Evolutionary conservation across 1,140 invertebrate genomes (phyloP).

Genomic region (Coenobita brevimanus): DNA sequence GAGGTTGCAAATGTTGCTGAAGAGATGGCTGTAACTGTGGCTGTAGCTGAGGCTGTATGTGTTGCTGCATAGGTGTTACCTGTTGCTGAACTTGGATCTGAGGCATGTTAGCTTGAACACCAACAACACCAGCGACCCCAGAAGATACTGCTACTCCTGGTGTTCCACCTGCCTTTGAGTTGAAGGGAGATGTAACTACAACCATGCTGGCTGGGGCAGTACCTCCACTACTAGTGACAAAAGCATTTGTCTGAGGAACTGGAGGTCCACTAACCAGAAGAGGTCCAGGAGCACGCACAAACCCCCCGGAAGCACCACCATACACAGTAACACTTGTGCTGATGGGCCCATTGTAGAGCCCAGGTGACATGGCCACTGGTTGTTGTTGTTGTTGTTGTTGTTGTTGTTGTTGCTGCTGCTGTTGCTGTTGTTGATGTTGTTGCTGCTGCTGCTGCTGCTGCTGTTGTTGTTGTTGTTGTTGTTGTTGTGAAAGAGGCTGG

Average conservation of each 20-base stretch:
- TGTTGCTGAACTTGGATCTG: constrained; percentile 81
- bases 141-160: constrained; percentile 75
- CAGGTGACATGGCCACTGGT: constrained; percentile 80
- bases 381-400: constrained; percentile 73
- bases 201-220: constrained; percentile 57
- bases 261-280: constrained; percentile 44
- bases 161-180: constrained; percentile 77
- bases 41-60: constrained; percentile 54
- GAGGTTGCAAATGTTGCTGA: constrained; percentile 46
- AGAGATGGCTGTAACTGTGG: constrained; percentile 41
- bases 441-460: constrained; percentile 73
- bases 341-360: constrained; percentile 80
- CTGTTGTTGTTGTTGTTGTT: constrained; percentile 74
- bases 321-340: constrained; percentile 78
- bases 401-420: constrained; percentile 74
- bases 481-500: constrained; percentile 55
- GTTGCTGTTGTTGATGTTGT: constrained; percentile 60
- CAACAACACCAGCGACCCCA: constrained; percentile 75
- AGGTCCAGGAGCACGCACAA: constrained; percentile 46
- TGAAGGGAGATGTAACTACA: constrained; percentile 52
- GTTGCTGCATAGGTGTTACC: constrained; percentile 51
- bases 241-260: constrained; percentile 40
- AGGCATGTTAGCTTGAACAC: constrained; percentile 74
- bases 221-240: constrained; percentile 55
- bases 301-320: constrained; percentile 35